phyloP scores from a whole-genome alignment of 2,888 invertebrate species.

The Hypsopygia costalis region DNA sequence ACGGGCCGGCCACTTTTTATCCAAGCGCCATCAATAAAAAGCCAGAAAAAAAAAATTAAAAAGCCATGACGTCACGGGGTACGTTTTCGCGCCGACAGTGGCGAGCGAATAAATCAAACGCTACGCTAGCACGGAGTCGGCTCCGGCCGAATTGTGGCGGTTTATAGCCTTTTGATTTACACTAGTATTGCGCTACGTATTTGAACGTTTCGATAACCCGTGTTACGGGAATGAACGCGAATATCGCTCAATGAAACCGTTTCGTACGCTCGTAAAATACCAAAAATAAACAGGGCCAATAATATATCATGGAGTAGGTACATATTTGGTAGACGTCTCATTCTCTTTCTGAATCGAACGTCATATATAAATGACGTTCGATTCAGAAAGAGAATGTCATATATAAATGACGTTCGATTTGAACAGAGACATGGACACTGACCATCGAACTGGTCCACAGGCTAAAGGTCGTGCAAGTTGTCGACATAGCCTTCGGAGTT shows the following conservation, averaged over 20 bases:
- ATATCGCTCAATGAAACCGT: slow-evolving; percentile 7
- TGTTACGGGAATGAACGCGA: slow-evolving; percentile 4
- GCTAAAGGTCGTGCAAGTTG: no score
- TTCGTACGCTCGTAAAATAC: background rate
- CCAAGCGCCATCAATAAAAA: slow-evolving; percentile 75
- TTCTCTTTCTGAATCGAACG: background rate
- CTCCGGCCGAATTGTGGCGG: slow-evolving; percentile 60
- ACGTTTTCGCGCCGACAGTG: slow-evolving; percentile 71
- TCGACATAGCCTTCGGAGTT: no score
- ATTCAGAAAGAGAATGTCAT: no score
- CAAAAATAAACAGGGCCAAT: background rate
- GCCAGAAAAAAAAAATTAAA: slow-evolving; percentile 46
- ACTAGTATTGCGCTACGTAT: slow-evolving; percentile 47
- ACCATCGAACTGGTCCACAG: no score
- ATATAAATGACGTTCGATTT: no score
- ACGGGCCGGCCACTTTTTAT: slow-evolving; percentile 65
- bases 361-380: no score
- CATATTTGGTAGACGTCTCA: background rate
- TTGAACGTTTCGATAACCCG: slow-evolving; percentile 5
- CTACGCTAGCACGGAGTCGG: slow-evolving; percentile 65
- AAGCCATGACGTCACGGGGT: slow-evolving; percentile 74
- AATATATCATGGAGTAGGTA: background rate
- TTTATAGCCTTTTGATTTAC: slow-evolving; percentile 71
- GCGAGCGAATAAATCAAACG: slow-evolving; percentile 70
- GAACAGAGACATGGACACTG: no score